phyloP scores from a whole-genome alignment of 2,888 invertebrate genomes.

The Lycia hirtaria region DNA sequence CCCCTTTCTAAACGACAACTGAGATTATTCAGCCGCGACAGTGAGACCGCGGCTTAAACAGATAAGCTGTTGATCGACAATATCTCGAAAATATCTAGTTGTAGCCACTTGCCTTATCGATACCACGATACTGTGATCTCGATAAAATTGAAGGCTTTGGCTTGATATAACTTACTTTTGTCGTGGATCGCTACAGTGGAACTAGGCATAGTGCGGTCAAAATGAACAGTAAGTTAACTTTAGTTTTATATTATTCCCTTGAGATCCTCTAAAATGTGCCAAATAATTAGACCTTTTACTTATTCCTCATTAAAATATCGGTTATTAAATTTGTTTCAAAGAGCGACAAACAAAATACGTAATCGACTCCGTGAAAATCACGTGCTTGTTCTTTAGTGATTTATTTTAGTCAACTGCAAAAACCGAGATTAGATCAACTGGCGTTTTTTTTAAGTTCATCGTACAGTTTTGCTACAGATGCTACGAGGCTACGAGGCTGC shows the following conservation, averaged over 20 bases:
- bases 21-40: slow-evolving; percentile 18
- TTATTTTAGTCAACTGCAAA: too few relatives aligned
- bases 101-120: slow-evolving; percentile 60
- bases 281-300: too few relatives aligned
- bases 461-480: slow-evolving; percentile 26
- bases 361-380: too few relatives aligned
- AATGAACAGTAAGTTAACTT: slow-evolving; percentile 71
- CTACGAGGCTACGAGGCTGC: slow-evolving; percentile 16
- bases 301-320: too few relatives aligned
- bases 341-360: too few relatives aligned
- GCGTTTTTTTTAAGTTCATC: too few relatives aligned
- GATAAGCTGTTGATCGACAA: slow-evolving; percentile 69
- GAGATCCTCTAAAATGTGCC: background rate
- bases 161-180: slow-evolving; percentile 60
- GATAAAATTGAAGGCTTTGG: slow-evolving; percentile 74
- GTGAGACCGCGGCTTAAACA: slow-evolving; percentile 29
- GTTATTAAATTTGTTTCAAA: too few relatives aligned
- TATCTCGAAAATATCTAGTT: slow-evolving; percentile 62
- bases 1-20: slow-evolving; percentile 16
- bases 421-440: too few relatives aligned
- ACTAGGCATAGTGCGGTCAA: slow-evolving; percentile 60
- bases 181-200: slow-evolving; percentile 61
- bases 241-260: slow-evolving; percentile 16
- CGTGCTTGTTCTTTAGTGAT: too few relatives aligned
- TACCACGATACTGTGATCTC: slow-evolving; percentile 60